These are phyloP conservation scores for Drosophila mimetica DNA, from an alignment of 2,888 invertebrate species.

Conservation along the genomic window DNA sequence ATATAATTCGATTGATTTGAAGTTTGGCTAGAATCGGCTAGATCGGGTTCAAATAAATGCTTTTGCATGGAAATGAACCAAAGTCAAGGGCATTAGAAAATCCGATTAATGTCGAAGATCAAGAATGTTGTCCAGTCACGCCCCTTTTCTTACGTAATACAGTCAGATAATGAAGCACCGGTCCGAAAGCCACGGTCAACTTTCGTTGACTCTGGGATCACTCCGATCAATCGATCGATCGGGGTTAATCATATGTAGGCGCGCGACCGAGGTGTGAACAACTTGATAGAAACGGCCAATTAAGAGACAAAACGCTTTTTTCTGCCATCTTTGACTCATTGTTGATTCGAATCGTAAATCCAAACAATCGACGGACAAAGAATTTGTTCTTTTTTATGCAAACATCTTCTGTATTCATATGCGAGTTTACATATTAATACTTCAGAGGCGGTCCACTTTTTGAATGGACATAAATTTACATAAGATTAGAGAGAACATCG, in stretches of 20 bases:
- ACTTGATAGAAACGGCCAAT: constrained; percentile 43
- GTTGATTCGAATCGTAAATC: constrained; percentile 9
- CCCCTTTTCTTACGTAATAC: constrained; percentile 17
- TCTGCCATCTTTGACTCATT: constrained; percentile 17
- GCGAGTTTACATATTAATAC: constrained; percentile 15
- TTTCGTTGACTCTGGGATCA: constrained; percentile 33
- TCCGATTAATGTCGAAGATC: constrained; percentile 1
- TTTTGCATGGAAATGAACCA: too few species aligned
- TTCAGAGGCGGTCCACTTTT: constrained; percentile 25
- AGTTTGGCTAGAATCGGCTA: not conserved
- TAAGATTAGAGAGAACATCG: constrained; percentile 20
- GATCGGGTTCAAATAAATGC: too few species aligned
- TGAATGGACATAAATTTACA: constrained; percentile 25
- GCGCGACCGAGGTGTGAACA: constrained; percentile 41
- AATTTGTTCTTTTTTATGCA: constrained; percentile 23
- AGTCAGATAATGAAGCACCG: constrained; percentile 1
- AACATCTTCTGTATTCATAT: constrained; percentile 4
- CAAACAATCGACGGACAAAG: constrained; percentile 17
- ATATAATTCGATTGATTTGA: not conserved
- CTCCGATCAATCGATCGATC: constrained; percentile 5
- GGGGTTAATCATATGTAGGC: constrained; percentile 42
- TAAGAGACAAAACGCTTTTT: constrained; percentile 38
- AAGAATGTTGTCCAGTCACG: not conserved
- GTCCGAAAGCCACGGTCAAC: constrained; percentile 21
- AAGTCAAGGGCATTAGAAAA: constrained; percentile 19